A percentile compares a stretch with the other conserved stretches of the same genome.
Conservation (phyloP, 2,888 invertebrate species). For the Camptogramma bilineatum region DNA sequence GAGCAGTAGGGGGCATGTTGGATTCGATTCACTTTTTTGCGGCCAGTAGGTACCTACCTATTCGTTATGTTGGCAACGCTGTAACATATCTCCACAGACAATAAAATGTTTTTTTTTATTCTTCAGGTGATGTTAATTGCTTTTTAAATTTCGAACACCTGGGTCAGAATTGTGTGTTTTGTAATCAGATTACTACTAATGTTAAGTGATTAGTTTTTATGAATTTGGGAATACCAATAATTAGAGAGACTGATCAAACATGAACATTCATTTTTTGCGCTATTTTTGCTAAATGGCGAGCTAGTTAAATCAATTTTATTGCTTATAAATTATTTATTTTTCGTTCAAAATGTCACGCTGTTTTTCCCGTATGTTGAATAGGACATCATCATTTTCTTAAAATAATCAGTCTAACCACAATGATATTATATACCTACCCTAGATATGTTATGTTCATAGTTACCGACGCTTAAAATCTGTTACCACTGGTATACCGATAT, state of each 20-base stretch:
- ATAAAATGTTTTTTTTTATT: not conserved
- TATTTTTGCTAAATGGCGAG: not conserved
- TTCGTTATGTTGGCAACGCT: constrained; percentile 14
- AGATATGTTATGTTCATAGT: no score
- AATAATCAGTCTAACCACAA: constrained; percentile 10
- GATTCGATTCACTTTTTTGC: constrained; percentile 26
- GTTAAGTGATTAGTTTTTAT: constrained; percentile 23
- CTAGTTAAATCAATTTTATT: not conserved
- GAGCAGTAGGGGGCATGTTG: constrained; percentile 46
- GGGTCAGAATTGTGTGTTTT: constrained; percentile 27
- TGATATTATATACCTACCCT: not conserved
- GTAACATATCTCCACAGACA: constrained; percentile 16
- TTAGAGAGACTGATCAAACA: constrained; percentile 3
- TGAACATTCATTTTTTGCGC: constrained; percentile 6
- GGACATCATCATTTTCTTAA: not conserved
- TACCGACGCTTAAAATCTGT: no score
- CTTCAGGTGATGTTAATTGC: constrained; percentile 2
- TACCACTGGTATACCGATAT: no score
- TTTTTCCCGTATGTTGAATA: not conserved
- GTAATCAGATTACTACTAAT: constrained; percentile 17
- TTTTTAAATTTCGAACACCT: constrained; percentile 34
- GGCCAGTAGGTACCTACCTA: constrained; percentile 3
- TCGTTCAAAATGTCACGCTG: not conserved
- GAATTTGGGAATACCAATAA: constrained; percentile 8
- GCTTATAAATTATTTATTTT: not conserved